Conservation (phyloP, 2,888 invertebrate species). For the Chrysotoxum bicinctum region DNA sequence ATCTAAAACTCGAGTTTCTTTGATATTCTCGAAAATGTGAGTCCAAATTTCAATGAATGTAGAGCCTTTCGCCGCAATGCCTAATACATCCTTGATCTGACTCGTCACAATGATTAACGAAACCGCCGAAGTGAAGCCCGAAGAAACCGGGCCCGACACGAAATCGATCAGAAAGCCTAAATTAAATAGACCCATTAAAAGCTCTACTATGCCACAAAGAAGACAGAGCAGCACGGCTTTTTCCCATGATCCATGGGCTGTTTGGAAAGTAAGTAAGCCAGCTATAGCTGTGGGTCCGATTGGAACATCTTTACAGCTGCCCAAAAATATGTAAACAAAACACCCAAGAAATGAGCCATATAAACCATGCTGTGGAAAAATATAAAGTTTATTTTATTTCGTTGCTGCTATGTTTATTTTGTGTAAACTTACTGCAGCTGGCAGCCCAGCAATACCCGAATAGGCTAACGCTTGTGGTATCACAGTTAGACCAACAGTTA, state of each 20-base stretch:
- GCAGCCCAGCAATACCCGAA: slow-evolving; percentile 90
- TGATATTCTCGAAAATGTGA: slow-evolving; percentile 87
- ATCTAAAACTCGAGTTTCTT: slow-evolving; percentile 87
- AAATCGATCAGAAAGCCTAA: slow-evolving; percentile 94
- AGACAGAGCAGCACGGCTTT: slow-evolving; percentile 89
- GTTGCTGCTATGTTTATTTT: not conserved
- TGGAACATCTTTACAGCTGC: slow-evolving; percentile 95
- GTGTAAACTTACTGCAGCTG: slow-evolving; percentile 84
- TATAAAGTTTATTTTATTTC: not conserved
- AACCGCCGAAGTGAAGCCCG: slow-evolving; percentile 94
- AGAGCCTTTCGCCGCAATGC: slow-evolving; percentile 87
- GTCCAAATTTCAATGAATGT: slow-evolving; percentile 91
- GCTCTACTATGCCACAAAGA: slow-evolving; percentile 87
- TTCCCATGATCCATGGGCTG: slow-evolving; percentile 84
- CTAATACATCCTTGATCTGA: slow-evolving; percentile 92
- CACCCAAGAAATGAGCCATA: slow-evolving; percentile 97
- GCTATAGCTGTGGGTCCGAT: slow-evolving; percentile 96
- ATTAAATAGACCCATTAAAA: slow-evolving; percentile 91
- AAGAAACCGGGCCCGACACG: slow-evolving; percentile 94
- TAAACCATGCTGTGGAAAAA: slow-evolving; percentile 88
- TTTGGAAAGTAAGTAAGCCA: slow-evolving; percentile 91
- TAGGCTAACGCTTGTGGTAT: slow-evolving; percentile 95
- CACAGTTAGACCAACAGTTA: slow-evolving; percentile 96
- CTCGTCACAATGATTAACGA: slow-evolving; percentile 94
- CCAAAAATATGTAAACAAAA: slow-evolving; percentile 94